Percentiles rank a stretch among this genome's conserved stretches.
These are phyloP conservation scores for Phyto melanocephala DNA, from an alignment of 2,888 invertebrate genomes.

Conservation along the genomic window DNA sequence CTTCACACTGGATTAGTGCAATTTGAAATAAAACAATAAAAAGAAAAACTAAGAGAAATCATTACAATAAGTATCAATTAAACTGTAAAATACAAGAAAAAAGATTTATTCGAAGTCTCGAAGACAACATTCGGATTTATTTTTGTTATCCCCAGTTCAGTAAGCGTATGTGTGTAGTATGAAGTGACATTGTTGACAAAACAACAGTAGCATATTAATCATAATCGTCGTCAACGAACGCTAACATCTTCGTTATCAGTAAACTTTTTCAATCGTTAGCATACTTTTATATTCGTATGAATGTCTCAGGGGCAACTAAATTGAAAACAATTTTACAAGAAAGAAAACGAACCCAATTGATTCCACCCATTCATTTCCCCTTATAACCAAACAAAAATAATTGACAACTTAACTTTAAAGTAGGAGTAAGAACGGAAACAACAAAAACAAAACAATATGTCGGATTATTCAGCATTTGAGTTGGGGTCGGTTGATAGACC, in stretches of 20 bases:
- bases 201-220: no score
- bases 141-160: not conserved
- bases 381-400: not conserved
- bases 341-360: not conserved
- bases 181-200: conserved; percentile 12
- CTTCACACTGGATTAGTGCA: not conserved
- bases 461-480: conserved; percentile 76
- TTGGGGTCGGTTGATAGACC: conserved; percentile 77
- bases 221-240: no score
- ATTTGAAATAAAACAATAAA: not conserved
- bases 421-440: not conserved
- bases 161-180: not conserved
- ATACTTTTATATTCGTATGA: not conserved
- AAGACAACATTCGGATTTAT: not conserved
- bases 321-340: not conserved
- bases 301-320: not conserved
- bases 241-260: not conserved
- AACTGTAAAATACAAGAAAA: not conserved
- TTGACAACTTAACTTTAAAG: not conserved
- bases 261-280: not conserved
- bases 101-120: not conserved
- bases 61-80: conserved; percentile 24
- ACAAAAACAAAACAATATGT: conserved; percentile 69
- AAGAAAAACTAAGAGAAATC: not conserved
- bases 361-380: not conserved